Evolutionary conservation across 2,888 invertebrate species (phyloP).

Genomic region (Oegoconia quadripuncta): DNA sequence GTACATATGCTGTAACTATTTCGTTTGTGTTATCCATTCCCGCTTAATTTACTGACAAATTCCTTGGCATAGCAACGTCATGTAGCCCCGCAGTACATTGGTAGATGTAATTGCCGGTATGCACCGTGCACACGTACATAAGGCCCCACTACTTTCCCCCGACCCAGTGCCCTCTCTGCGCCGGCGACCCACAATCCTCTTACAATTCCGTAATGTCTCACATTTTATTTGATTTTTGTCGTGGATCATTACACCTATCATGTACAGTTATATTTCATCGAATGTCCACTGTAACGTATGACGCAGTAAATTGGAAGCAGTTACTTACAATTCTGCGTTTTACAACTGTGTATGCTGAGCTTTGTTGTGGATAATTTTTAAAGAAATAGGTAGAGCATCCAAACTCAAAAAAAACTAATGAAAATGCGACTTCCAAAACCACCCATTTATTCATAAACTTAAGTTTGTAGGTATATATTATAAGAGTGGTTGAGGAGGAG

Average conservation of each 20-base stretch:
- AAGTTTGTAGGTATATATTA: too few relatives aligned
- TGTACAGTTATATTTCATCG: conserved; percentile 51
- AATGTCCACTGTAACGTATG: conserved; percentile 37
- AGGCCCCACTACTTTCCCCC: conserved; percentile 73
- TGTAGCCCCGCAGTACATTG: conserved; percentile 15
- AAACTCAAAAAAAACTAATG: too few relatives aligned
- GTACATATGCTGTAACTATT: conserved; percentile 23
- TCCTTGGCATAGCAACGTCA: conserved; percentile 26
- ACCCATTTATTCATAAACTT: too few relatives aligned
- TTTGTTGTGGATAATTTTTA: too few relatives aligned
- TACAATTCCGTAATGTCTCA: conserved; percentile 67
- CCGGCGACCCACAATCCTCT: conserved; percentile 60
- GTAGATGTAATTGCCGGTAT: conserved; percentile 55
- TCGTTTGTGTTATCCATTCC: conserved; percentile 20
- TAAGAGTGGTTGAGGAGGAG: too few relatives aligned
- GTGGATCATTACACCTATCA: conserved; percentile 55
- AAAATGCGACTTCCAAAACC: too few relatives aligned
- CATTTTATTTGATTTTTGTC: conserved; percentile 65
- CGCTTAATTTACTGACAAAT: too few relatives aligned
- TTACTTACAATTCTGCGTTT: background rate
- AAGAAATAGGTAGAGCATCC: too few relatives aligned
- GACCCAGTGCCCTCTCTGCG: conserved; percentile 74
- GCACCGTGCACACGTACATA: conserved; percentile 51
- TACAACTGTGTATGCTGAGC: background rate
- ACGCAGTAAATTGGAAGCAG: conserved; percentile 22